Percentiles rank a stretch among this genome's conserved stretches.
phyloP scores from a whole-genome alignment of 2,888 invertebrate genomes.

The Bugula neritina region DNA sequence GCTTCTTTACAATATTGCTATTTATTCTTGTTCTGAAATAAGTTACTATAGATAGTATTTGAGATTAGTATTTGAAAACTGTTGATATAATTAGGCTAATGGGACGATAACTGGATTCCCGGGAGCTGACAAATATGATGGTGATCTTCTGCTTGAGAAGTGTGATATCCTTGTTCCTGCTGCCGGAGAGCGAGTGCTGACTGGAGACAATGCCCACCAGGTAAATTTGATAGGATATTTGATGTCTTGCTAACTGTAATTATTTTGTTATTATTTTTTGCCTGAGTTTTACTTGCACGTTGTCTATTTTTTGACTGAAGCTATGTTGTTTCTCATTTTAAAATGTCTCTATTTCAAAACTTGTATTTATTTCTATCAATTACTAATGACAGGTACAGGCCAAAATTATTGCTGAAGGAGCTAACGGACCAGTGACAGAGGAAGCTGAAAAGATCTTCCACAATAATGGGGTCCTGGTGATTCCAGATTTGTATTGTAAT shows the following conservation, averaged over 20 bases:
- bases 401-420: conserved; percentile 87
- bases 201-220: background rate
- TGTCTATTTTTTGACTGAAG: no score
- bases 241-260: no score
- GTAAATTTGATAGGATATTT: background rate
- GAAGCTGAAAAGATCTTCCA: conserved; percentile 86
- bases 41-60: no score
- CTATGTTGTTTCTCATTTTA: no score
- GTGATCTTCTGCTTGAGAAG: conserved; percentile 75
- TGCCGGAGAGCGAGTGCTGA: conserved; percentile 72
- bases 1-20: no score
- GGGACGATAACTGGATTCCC: conserved; percentile 92
- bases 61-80: no score
- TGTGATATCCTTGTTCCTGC: conserved; percentile 97
- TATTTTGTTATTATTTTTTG: no score
- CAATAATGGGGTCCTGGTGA: conserved; percentile 77
- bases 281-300: no score
- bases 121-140: conserved; percentile 75
- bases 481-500: conserved; percentile 63
- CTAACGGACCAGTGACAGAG: conserved; percentile 93
- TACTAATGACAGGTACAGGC: conserved; percentile 50
- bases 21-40: no score
- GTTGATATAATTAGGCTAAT: no score
- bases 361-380: no score
- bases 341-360: no score